phyloP scores from a whole-genome alignment of 2,888 invertebrate species.

The Papilio gigon region DNA sequence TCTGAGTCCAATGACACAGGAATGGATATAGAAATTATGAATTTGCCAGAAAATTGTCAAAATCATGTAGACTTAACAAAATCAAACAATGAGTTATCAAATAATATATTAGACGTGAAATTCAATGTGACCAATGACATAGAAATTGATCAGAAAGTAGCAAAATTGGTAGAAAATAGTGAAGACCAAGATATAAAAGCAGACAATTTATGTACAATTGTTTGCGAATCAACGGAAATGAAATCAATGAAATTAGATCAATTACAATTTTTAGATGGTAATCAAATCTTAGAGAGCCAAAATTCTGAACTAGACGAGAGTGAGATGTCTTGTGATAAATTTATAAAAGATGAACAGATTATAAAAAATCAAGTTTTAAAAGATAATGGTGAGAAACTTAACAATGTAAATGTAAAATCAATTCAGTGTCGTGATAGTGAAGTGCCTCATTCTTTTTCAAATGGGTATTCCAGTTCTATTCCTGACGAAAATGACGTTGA shows the following conservation, averaged over 20 bases:
- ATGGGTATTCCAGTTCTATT: background rate
- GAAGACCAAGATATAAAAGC: background rate
- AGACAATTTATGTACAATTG: background rate
- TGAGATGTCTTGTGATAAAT: background rate
- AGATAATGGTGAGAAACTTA: background rate
- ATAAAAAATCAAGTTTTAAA: background rate
- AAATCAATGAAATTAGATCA: background rate
- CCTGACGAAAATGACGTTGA: slow-evolving; percentile 5
- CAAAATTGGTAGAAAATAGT: background rate
- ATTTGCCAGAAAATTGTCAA: background rate
- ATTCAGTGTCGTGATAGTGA: background rate
- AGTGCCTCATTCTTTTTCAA: slow-evolving; percentile 5
- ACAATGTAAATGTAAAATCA: background rate
- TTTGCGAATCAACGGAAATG: background rate
- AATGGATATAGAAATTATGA: background rate
- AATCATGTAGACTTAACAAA: background rate
- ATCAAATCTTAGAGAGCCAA: background rate
- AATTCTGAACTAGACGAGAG: slow-evolving; percentile 1
- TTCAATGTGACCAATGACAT: background rate
- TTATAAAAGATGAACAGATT: background rate
- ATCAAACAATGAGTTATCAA: background rate
- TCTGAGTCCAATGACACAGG: background rate
- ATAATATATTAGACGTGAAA: background rate
- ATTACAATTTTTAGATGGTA: background rate
- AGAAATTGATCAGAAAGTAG: background rate